Evolutionary conservation across 2,113 vertebrate species (phyloP).

Genomic region (Triplophysa tibetana): DNA sequence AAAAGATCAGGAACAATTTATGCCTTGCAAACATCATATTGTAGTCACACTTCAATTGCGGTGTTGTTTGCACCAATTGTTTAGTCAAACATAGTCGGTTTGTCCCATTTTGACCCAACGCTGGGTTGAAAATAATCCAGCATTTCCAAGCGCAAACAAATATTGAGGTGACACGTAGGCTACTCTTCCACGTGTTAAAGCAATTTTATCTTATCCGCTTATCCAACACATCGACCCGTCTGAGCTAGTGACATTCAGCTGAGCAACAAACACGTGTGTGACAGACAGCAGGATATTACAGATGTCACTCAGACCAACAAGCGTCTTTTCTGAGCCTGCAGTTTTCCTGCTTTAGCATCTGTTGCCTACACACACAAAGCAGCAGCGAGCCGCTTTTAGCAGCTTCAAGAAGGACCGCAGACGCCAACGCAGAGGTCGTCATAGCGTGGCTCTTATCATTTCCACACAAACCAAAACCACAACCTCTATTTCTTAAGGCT

Average conservation of each 20-base stretch:
- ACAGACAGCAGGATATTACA: slow-evolving; percentile 48
- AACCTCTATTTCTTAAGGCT: background rate
- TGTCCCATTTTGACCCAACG: too few species aligned
- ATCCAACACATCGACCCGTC: slow-evolving; percentile 20
- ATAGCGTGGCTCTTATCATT: background rate
- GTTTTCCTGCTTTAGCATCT: slow-evolving; percentile 24
- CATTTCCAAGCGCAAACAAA: too few species aligned
- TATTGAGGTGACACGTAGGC: too few species aligned
- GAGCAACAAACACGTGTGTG: slow-evolving; percentile 31
- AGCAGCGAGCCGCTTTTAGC: background rate
- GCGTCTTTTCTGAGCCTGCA: slow-evolving; percentile 13
- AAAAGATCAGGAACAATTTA: too few species aligned
- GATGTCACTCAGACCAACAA: slow-evolving; percentile 36
- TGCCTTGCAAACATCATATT: too few species aligned
- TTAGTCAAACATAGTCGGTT: too few species aligned
- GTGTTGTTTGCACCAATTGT: too few species aligned
- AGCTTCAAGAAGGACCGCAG: slow-evolving; percentile 17
- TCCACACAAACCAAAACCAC: background rate
- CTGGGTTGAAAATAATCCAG: too few species aligned
- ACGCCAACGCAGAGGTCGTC: background rate
- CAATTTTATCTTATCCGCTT: background rate
- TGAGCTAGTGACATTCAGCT: slow-evolving; percentile 29
- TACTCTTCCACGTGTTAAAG: background rate
- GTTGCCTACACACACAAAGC: background rate
- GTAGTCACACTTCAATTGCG: too few species aligned